Percentiles rank a stretch among this genome's conserved stretches.
These are phyloP conservation scores for Pristionchus arcanus DNA, from an alignment of 2,888 invertebrate genomes.

Conservation along the genomic window DNA sequence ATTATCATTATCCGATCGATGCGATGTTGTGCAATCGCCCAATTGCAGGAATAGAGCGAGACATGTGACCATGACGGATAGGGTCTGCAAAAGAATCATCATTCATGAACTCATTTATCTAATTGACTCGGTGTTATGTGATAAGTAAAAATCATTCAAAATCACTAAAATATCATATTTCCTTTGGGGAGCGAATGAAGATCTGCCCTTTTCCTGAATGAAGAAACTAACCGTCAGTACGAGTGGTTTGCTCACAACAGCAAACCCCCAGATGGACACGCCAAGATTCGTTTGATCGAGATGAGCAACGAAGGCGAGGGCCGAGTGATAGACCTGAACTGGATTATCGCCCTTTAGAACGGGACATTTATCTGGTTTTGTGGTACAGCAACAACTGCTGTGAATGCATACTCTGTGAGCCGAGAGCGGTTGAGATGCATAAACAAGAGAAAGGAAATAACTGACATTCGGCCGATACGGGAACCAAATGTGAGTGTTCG, in stretches of 20 bases:
- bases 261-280: slow-evolving; percentile 52
- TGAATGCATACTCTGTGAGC: not conserved
- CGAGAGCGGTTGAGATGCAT: not conserved
- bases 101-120: not conserved
- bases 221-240: slow-evolving; percentile 12
- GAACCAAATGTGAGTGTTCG: slow-evolving; percentile 50
- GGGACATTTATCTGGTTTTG: too few species aligned
- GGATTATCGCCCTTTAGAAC: not conserved
- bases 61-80: slow-evolving; percentile 51
- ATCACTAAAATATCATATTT: too few species aligned
- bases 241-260: slow-evolving; percentile 36
- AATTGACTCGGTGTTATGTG: too few species aligned
- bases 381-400: too few species aligned
- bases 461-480: slow-evolving; percentile 52
- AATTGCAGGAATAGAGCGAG: slow-evolving; percentile 37
- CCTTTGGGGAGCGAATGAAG: not conserved
- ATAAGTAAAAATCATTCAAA: too few species aligned
- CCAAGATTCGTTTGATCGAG: slow-evolving; percentile 53
- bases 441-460: not conserved
- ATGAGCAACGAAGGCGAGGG: slow-evolving; percentile 47
- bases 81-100: slow-evolving; percentile 16
- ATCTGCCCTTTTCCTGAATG: too few species aligned
- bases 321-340: slow-evolving; percentile 49
- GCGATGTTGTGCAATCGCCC: not conserved
- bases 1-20: not conserved